A percentile compares a stretch with the other conserved stretches of the same genome.
These are phyloP conservation scores for Brachionus calyciflorus DNA, from an alignment of 1,140 invertebrate species.

Conservation along the genomic window DNA sequence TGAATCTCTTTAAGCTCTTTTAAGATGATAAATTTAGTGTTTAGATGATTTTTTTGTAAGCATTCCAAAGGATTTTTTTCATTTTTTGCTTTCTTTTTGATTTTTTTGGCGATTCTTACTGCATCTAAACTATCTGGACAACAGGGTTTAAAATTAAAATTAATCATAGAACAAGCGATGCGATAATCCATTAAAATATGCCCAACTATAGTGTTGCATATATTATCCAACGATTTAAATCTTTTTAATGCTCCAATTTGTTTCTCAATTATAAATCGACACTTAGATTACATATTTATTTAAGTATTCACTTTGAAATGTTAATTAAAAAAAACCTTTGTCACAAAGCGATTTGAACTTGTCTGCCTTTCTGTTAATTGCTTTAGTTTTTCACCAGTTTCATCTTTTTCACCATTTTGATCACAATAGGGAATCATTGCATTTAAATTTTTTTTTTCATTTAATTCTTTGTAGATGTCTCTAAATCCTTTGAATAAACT, in stretches of 20 bases:
- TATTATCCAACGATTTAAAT: not conserved
- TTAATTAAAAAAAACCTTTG: not conserved
- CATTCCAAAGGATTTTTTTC: not conserved
- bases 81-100: not conserved
- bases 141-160: not conserved
- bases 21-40: not conserved
- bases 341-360: not conserved
- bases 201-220: slow-evolving; percentile 11
- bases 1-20: not conserved
- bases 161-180: not conserved
- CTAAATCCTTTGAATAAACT: not conserved
- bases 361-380: not conserved
- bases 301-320: not conserved
- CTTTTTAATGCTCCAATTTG: slow-evolving; percentile 2
- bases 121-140: slow-evolving; percentile 15
- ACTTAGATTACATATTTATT: not conserved
- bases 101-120: not conserved
- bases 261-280: slow-evolving; percentile 37
- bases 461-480: not conserved
- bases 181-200: slow-evolving; percentile 38
- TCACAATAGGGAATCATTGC: not conserved
- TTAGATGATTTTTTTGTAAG: slow-evolving; percentile 2
- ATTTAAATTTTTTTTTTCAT: not conserved
- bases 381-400: not conserved
- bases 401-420: not conserved